These are phyloP conservation scores for Solea solea DNA, from an alignment of 2,113 vertebrate genomes.

Conservation along the genomic window DNA sequence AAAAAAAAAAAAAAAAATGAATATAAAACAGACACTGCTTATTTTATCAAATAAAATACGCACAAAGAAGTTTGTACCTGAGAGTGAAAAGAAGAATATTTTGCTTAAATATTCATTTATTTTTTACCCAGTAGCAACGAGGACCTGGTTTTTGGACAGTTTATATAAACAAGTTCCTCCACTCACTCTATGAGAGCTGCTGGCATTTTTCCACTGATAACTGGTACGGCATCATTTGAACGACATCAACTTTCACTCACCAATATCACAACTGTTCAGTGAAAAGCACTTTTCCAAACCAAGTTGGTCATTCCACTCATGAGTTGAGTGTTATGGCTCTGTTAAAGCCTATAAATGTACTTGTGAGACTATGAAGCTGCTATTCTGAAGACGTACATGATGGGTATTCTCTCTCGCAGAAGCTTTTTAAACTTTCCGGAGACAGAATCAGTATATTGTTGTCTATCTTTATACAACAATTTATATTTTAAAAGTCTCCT, in stretches of 20 bases:
- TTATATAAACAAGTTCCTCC: constrained; percentile 19
- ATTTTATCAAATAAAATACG: no score
- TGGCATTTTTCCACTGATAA: constrained; percentile 41
- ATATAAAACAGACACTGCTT: background rate
- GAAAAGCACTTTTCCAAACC: constrained; percentile 35
- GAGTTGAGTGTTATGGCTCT: constrained; percentile 48
- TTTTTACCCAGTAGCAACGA: background rate
- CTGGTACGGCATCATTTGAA: constrained; percentile 31
- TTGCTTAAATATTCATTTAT: no score
- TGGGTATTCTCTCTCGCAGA: constrained; percentile 18
- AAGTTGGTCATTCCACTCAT: constrained; percentile 36
- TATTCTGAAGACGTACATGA: constrained; percentile 52
- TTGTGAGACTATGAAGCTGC: constrained; percentile 54
- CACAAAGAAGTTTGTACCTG: no score
- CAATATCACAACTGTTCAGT: constrained; percentile 39
- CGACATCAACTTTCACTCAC: constrained; percentile 40
- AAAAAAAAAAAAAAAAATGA: no score
- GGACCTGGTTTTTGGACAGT: constrained; percentile 28
- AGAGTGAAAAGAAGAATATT: no score
- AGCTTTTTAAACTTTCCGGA: constrained; percentile 21
- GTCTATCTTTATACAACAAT: constrained; percentile 34
- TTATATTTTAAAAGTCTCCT: constrained; percentile 27
- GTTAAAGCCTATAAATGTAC: constrained; percentile 57
- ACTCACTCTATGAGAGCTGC: constrained; percentile 17
- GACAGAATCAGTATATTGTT: constrained; percentile 38